Percentiles rank a stretch among this genome's conserved stretches.
Evolutionary conservation across 1,140 invertebrate genomes (phyloP).

Genomic region (Listronotus oregonensis): DNA sequence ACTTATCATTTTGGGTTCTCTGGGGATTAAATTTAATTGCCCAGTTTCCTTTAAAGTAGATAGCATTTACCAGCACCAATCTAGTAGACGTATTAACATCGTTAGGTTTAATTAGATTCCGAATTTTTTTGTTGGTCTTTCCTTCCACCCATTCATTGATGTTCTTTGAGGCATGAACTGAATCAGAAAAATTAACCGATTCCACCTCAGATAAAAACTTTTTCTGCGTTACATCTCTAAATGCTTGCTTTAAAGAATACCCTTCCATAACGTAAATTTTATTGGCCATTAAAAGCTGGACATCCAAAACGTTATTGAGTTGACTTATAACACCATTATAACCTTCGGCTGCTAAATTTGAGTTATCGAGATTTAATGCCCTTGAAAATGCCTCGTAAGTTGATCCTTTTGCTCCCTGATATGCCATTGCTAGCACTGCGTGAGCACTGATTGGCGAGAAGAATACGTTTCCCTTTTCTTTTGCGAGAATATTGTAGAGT

Average conservation of each 20-base stretch:
- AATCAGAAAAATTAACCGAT: conserved; percentile 61
- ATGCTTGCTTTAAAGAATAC: conserved; percentile 58
- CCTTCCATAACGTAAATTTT: conserved; percentile 64
- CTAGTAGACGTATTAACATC: conserved; percentile 62
- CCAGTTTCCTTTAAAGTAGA: conserved; percentile 85
- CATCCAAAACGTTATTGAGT: conserved; percentile 54
- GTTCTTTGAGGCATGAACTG: conserved; percentile 52
- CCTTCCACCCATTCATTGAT: conserved; percentile 77
- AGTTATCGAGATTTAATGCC: conserved; percentile 38
- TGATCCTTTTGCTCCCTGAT: conserved; percentile 60
- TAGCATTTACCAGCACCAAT: conserved; percentile 78
- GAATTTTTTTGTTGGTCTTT: conserved; percentile 76
- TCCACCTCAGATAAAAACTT: conserved; percentile 59
- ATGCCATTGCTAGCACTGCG: conserved; percentile 56
- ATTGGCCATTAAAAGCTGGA: conserved; percentile 68
- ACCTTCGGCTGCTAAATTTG: conserved; percentile 41
- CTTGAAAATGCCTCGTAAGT: conserved; percentile 62
- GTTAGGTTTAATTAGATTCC: conserved; percentile 65
- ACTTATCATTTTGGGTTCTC: conserved; percentile 58
- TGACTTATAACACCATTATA: conserved; percentile 55
- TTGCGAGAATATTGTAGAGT: conserved; percentile 40
- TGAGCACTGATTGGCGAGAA: conserved; percentile 59
- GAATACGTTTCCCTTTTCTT: conserved; percentile 53
- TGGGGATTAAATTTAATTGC: conserved; percentile 61
- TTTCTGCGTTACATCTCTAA: conserved; percentile 46